Evolutionary conservation across 2,113 vertebrate species (phyloP).

Genomic region (Channa argus): DNA sequence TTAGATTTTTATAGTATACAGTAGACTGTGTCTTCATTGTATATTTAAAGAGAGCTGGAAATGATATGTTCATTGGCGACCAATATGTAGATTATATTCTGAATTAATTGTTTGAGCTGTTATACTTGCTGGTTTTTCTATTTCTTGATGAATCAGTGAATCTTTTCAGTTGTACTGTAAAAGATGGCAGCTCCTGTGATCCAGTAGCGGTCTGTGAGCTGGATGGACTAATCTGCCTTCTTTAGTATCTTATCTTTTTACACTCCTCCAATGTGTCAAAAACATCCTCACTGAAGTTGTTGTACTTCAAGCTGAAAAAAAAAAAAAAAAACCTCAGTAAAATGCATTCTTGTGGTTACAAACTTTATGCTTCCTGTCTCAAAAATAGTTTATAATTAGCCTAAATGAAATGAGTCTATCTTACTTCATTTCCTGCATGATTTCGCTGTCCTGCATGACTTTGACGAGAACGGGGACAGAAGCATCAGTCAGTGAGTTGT

Average conservation of each 20-base stretch:
- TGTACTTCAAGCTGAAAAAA: conserved; percentile 77
- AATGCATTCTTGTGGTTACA: neutral
- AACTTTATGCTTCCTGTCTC: neutral
- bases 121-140: no score
- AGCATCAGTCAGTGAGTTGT: conserved; percentile 73
- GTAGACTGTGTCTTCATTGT: no score
- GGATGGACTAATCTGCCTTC: neutral
- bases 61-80: neutral
- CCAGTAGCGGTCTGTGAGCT: neutral
- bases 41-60: no score
- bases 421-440: conserved; percentile 75
- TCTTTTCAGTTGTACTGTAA: neutral
- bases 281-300: conserved; percentile 76
- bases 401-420: neutral
- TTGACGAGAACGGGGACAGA: conserved; percentile 70
- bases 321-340: conserved; percentile 2
- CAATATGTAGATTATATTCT: neutral
- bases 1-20: no score
- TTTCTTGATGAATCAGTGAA: no score
- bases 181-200: neutral
- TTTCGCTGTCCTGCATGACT: conserved; percentile 61
- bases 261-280: conserved; percentile 69
- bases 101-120: neutral
- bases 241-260: conserved; percentile 71
- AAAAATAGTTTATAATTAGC: neutral